Evolutionary conservation across 2,113 vertebrate species (phyloP).

Genomic region (Sinocyclocheilus anophthalmus): DNA sequence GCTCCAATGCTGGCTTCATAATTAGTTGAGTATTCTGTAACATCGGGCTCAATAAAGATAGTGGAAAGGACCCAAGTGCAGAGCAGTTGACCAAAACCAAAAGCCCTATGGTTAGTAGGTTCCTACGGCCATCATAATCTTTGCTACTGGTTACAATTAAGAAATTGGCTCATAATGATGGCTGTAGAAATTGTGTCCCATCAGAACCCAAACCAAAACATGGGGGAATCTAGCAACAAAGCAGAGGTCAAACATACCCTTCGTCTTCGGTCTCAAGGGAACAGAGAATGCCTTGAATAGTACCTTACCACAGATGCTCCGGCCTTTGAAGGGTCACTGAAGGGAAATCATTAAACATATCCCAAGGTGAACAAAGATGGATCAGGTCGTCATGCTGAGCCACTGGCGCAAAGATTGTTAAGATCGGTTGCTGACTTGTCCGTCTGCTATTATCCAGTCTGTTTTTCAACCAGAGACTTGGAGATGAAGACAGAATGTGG

Average conservation of each 20-base stretch:
- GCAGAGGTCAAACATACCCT: not conserved
- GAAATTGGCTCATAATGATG: not conserved
- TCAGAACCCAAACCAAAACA: not conserved
- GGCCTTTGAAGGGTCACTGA: not conserved
- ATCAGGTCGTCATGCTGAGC: conserved; percentile 25
- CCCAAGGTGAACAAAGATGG: conserved; percentile 49
- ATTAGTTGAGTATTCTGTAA: not conserved
- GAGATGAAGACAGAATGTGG: not conserved
- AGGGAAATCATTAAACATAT: conserved; percentile 53
- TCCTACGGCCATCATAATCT: too few relatives aligned
- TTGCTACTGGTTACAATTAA: not conserved
- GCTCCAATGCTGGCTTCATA: not conserved
- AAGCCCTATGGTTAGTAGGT: not conserved
- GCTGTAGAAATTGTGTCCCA: not conserved
- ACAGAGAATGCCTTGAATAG: conserved; percentile 21
- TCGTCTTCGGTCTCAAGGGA: not conserved
- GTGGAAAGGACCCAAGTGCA: not conserved
- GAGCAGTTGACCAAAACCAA: not conserved
- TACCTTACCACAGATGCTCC: not conserved
- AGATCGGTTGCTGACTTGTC: conserved; percentile 14
- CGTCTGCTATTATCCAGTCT: not conserved
- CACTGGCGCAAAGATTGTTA: not conserved
- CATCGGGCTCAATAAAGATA: not conserved
- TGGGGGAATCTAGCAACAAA: not conserved
- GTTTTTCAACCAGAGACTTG: not conserved